Percentiles rank a stretch among this genome's conserved stretches.
These are phyloP conservation scores for Perognathus longimembris DNA, from an alignment of 2,113 vertebrate genomes.

Conservation along the genomic window DNA sequence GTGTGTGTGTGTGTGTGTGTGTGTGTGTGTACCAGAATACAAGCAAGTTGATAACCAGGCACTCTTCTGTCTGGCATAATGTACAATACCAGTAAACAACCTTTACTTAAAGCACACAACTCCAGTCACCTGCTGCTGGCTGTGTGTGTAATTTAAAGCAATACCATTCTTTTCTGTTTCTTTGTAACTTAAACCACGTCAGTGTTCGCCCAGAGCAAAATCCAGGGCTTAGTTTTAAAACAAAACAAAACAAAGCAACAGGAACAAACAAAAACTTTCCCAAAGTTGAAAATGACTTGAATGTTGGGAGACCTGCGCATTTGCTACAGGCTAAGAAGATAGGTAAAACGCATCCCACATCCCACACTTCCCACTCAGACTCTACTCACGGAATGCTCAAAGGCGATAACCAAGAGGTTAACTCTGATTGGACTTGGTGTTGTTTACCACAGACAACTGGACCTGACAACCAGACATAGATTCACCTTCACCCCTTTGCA, in stretches of 20 bases:
- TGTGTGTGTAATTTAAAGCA: not conserved
- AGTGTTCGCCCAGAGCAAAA: not conserved
- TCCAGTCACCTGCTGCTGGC: not conserved
- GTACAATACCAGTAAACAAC: not conserved
- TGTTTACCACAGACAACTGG: not conserved
- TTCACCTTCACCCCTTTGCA: not conserved
- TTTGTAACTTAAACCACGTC: not conserved
- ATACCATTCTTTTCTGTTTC: not conserved
- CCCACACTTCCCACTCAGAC: no score
- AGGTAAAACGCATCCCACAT: not conserved
- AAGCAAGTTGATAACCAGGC: not conserved
- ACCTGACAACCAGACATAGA: not conserved
- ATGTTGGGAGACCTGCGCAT: not conserved
- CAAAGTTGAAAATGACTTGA: constrained; percentile 52
- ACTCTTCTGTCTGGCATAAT: not conserved
- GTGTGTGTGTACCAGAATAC: not conserved
- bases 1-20: not conserved
- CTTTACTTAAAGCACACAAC: not conserved
- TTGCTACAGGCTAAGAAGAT: not conserved
- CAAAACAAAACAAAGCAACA: not conserved
- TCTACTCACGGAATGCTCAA: not conserved
- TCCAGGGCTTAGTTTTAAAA: not conserved
- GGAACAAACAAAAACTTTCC: constrained; percentile 43
- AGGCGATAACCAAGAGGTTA: not conserved
- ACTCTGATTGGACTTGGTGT: not conserved